Evolutionary conservation across 2,113 vertebrate species (phyloP), one percentile per base, ranked within the genome.

Genomic region (Sula dactylatra): DNA sequence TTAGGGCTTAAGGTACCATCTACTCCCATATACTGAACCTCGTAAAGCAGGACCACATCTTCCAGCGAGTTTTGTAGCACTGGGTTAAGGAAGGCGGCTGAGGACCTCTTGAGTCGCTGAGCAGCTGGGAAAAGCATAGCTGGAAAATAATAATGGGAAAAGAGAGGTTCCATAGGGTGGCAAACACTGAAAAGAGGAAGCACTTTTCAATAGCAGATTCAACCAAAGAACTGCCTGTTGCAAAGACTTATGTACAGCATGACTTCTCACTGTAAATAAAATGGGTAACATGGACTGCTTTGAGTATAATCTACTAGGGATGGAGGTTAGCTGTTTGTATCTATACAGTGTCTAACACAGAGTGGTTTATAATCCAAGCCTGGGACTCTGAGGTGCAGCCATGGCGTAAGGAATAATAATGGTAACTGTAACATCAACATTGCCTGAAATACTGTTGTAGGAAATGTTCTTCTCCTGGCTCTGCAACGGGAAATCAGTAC

Each of bases 21-120:
- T 66, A 26, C 31, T 81, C 22, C 45, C 29, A 45, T 13, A 97
- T 94, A 97, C 95, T 67, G 93, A 98, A 99, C 99, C 99, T 99
- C 99, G 92, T 98, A 99, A 38, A 99, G 98, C 94, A 99, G 98
- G 55, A 99, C 97, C 72, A 98, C 98, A 4, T 99, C 99, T 64
- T 99, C 98, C 95, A 98, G 82, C 0, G 99, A 99, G 78, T 78
- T 98, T 97, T 99, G 99, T 94, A 99, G 98, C 16, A 99, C 93
- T 3, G 99, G 99, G 88, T 98, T 98, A 67, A 99, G n/a, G 25
- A 98, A 96, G 59, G 97, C 58, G 8, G 97, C 85, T 10, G 98
- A 98, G 7, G 97, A 99, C 21, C 99, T 98, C 96, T 98, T 99
- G 49, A 99, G 93, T 92, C 98, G 95, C 24, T 98, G 97, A 56